Percentiles rank a stretch among this genome's conserved stretches.
phyloP scores from a whole-genome alignment of 2,113 vertebrate genomes.

The Nestor notabilis region DNA sequence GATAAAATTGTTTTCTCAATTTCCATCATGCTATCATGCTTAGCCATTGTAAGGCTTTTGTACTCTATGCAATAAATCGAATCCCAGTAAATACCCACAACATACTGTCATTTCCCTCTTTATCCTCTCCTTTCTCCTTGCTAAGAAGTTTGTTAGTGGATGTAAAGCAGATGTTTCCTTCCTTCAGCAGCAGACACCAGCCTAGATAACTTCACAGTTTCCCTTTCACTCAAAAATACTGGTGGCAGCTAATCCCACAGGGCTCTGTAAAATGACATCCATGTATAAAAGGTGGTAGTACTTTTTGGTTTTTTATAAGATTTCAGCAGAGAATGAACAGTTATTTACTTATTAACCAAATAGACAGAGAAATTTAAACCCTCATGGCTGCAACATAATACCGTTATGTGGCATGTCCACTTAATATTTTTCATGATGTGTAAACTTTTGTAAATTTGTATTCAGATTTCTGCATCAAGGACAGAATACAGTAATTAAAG shows the following conservation, averaged over 20 bases:
- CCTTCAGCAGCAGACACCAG: neutral
- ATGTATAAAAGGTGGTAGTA: neutral
- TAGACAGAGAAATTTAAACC: neutral
- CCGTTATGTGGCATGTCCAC: neutral
- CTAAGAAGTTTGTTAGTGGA: neutral
- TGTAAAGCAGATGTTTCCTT: neutral
- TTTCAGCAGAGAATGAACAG: neutral
- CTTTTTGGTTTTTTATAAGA: neutral
- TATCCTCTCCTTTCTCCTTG: neutral
- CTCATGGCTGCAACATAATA: neutral
- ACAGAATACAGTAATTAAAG: neutral
- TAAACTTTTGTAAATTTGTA: neutral
- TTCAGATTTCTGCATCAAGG: neutral
- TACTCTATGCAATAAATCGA: neutral
- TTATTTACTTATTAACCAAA: neutral
- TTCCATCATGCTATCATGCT: neutral
- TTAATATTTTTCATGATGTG: neutral
- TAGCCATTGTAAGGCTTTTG: neutral
- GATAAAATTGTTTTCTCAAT: neutral
- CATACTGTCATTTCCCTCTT: neutral
- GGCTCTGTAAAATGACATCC: neutral
- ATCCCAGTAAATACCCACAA: neutral
- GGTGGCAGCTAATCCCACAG: neutral
- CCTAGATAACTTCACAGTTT: neutral
- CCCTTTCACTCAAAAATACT: neutral